phyloP scores from a whole-genome alignment of 1,140 invertebrate genomes.

The Trichonephila clavata region DNA sequence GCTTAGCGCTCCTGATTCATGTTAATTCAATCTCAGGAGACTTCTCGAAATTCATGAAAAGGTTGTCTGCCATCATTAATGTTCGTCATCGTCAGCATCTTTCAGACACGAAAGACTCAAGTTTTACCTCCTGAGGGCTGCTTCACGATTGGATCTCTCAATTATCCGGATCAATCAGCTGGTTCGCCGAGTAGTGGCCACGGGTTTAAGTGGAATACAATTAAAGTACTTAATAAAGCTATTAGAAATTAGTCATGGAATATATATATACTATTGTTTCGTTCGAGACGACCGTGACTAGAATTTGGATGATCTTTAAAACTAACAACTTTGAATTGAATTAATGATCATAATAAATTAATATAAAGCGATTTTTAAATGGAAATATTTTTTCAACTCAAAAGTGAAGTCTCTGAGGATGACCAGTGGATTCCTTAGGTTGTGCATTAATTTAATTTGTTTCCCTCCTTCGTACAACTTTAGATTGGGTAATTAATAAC shows the following conservation, averaged over 20 bases:
- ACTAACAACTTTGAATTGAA: background rate
- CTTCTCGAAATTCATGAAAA: background rate
- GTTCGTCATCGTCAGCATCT: background rate
- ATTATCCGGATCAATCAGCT: conserved; percentile 17
- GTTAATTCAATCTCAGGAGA: background rate
- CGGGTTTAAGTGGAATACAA: background rate
- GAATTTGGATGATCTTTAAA: background rate
- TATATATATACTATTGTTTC: background rate
- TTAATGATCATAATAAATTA: background rate
- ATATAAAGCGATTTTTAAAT: background rate
- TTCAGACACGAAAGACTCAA: background rate
- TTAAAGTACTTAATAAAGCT: background rate
- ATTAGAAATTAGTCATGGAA: conserved; percentile 5
- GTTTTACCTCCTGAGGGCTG: background rate
- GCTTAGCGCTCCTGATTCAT: background rate
- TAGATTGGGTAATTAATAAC: no score
- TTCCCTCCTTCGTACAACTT: no score
- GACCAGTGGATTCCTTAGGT: no score
- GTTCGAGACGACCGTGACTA: background rate
- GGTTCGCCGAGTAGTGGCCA: background rate
- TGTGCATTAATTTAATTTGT: no score
- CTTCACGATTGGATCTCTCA: conserved; percentile 13
- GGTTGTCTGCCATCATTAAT: conserved; percentile 1
- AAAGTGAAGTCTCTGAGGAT: background rate
- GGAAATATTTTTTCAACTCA: background rate